These are phyloP conservation scores for Taxidea taxus DNA, from an alignment of 2,113 vertebrate genomes.

Conservation along the genomic window DNA sequence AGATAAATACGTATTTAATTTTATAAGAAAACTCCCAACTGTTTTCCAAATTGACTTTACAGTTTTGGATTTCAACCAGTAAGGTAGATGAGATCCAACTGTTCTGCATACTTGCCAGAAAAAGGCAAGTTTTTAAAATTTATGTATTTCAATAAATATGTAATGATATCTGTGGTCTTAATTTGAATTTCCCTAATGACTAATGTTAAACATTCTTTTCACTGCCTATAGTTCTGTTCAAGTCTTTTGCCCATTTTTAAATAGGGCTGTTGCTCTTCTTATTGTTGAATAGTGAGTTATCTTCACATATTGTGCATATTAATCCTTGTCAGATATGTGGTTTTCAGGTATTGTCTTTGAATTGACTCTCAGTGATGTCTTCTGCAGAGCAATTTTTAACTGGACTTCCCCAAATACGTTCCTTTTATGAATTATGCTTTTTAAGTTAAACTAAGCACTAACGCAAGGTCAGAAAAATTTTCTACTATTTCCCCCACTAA, in stretches of 20 bases:
- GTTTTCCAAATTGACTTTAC: background rate
- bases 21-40: background rate
- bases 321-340: background rate
- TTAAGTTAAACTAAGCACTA: background rate
- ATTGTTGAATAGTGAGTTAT: background rate
- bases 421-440: constrained; percentile 9
- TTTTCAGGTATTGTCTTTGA: background rate
- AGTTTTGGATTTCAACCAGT: background rate
- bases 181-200: background rate
- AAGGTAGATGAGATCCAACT: background rate
- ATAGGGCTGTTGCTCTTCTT: background rate
- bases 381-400: background rate
- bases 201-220: background rate
- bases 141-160: background rate
- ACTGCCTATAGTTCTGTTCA: background rate
- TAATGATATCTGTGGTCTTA: background rate
- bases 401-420: background rate
- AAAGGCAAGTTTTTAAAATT: background rate
- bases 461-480: background rate
- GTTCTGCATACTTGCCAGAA: background rate
- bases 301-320: background rate
- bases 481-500: background rate
- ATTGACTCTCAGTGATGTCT: background rate
- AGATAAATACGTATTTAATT: background rate
- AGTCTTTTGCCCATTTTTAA: background rate